These are phyloP conservation scores for Drosophila multiciliata DNA, from an alignment of 2,888 invertebrate species.

Conservation along the genomic window DNA sequence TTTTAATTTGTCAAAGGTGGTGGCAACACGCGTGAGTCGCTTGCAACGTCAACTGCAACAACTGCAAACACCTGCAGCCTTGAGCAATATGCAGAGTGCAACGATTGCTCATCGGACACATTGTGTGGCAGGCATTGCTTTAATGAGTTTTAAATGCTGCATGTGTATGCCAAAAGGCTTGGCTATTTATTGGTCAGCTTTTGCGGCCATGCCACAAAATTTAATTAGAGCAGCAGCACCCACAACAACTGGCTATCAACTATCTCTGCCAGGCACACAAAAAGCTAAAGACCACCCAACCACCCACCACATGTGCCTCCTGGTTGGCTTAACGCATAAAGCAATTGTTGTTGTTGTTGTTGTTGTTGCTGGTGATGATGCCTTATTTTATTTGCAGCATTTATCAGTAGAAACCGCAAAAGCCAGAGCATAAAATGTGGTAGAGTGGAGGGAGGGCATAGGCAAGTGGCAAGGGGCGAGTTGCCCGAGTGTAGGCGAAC, in stretches of 20 bases:
- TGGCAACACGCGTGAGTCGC: conserved; percentile 20
- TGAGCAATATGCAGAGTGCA: not conserved
- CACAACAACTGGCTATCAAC: conserved; percentile 27
- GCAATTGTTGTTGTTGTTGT: conserved; percentile 5
- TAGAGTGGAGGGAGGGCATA: not conserved
- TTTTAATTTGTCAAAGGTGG: conserved; percentile 2
- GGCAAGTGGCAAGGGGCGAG: not conserved
- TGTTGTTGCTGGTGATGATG: conserved; percentile 41
- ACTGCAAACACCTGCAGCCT: conserved; percentile 9
- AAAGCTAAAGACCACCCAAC: not conserved
- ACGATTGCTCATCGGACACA: conserved; percentile 10
- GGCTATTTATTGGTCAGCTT: conserved; percentile 71
- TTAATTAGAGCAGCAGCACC: conserved; percentile 58
- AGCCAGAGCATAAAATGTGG: conserved; percentile 37
- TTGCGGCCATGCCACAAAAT: conserved; percentile 69
- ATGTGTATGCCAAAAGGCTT: conserved; percentile 49
- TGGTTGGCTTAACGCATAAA: conserved; percentile 25
- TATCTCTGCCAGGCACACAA: conserved; percentile 1
- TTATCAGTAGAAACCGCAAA: conserved; percentile 72
- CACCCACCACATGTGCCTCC: not conserved
- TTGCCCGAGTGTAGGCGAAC: conserved; percentile 17
- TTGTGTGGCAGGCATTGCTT: conserved; percentile 48
- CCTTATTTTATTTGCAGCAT: conserved; percentile 69
- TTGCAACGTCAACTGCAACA: not conserved
- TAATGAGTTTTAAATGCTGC: conserved; percentile 56